A percentile compares a stretch with the other conserved stretches of the same genome.
Conservation (phyloP, 2,113 vertebrate species). For the Nesogale talazaci region DNA sequence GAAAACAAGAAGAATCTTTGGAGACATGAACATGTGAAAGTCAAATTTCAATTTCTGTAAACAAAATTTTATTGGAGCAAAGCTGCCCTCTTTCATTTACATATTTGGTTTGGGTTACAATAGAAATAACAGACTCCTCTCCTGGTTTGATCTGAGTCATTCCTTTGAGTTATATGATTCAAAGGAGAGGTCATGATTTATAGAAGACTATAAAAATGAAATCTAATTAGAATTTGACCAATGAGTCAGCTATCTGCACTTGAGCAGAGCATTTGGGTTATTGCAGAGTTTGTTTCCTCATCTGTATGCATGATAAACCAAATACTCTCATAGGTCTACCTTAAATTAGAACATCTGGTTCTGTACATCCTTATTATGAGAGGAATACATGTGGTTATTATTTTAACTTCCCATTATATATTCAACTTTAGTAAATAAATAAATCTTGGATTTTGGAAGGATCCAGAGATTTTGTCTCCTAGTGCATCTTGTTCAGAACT, state of each 20-base stretch:
- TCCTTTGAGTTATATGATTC: not conserved
- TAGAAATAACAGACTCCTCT: constrained; percentile 19
- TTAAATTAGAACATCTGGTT: constrained; percentile 12
- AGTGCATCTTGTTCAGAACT: not conserved
- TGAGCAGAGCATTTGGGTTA: not conserved
- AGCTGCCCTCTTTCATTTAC: not conserved
- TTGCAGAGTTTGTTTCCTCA: not conserved
- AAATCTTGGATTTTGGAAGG: not conserved
- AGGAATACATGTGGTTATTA: not conserved
- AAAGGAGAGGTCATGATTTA: constrained; percentile 1
- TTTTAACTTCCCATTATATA: not conserved
- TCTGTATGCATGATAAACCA: not conserved
- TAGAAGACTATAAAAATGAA: not conserved
- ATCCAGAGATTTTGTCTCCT: not conserved
- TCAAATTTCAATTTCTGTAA: not conserved
- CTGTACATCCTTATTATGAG: not conserved
- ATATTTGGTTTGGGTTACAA: not conserved
- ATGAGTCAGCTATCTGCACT: not conserved
- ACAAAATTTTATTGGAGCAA: not conserved
- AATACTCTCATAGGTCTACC: not conserved
- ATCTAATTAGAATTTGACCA: constrained; percentile 3
- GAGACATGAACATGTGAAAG: not conserved
- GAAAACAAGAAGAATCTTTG: not conserved
- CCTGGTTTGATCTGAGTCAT: constrained; percentile 5
- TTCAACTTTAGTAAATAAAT: constrained; percentile 43